Evolutionary conservation across 2,888 invertebrate species (phyloP).

Genomic region (Amphipoea lucens): DNA sequence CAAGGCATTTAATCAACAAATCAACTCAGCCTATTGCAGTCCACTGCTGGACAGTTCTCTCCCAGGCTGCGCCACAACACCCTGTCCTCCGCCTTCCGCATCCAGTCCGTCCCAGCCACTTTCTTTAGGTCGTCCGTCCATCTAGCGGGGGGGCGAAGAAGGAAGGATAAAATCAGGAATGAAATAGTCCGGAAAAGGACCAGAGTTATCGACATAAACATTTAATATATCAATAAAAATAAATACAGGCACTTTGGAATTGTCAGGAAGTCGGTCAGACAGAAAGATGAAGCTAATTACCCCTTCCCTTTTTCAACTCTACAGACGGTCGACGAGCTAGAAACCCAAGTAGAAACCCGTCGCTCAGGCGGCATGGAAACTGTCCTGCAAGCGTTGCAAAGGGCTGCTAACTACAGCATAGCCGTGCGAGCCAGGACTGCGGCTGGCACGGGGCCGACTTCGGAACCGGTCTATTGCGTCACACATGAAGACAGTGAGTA

Average conservation of each 20-base stretch:
- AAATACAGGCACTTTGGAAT: not conserved
- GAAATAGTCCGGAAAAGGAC: no score
- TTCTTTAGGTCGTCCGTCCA: no score
- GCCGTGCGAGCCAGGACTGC: conserved; percentile 94
- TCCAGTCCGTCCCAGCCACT: no score
- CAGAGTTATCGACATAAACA: no score
- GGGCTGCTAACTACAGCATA: conserved; percentile 96
- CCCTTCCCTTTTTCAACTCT: not conserved
- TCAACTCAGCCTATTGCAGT: no score
- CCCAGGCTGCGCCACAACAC: no score
- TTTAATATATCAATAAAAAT: not conserved
- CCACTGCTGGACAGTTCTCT: no score
- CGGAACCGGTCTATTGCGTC: conserved; percentile 92
- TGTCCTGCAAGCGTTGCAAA: conserved; percentile 93
- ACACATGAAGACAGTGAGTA: conserved; percentile 95
- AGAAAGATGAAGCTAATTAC: not conserved
- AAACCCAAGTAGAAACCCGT: conserved; percentile 91
- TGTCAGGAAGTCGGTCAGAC: not conserved
- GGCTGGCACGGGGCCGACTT: conserved; percentile 95
- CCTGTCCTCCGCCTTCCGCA: no score
- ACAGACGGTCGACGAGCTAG: conserved; percentile 77
- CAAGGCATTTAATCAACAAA: not conserved
- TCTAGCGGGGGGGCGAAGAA: no score
- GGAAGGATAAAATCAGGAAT: no score
- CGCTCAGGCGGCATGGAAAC: conserved; percentile 94